phyloP scores from a whole-genome alignment of 1,140 invertebrate genomes.

The Ephestia elutella region DNA sequence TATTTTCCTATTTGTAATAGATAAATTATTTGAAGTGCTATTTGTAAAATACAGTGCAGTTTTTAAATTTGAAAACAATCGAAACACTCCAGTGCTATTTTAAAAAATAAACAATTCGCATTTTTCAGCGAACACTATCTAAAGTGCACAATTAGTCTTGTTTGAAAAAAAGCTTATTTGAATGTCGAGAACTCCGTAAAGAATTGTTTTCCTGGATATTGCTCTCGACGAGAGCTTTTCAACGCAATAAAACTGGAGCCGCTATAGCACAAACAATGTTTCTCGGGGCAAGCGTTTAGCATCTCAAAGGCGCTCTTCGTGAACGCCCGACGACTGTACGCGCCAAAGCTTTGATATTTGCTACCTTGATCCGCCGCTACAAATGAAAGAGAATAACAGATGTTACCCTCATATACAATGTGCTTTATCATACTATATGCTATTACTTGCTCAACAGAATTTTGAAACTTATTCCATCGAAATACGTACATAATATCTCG shows the following conservation, averaged over 20 bases:
- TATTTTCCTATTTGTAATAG: background rate
- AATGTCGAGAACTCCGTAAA: constrained; percentile 18
- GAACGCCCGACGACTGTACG: background rate
- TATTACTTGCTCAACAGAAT: too few relatives aligned
- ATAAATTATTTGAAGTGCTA: too few relatives aligned
- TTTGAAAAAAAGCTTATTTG: constrained; percentile 10
- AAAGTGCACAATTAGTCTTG: background rate
- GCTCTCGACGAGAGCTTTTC: constrained; percentile 24
- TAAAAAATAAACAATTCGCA: background rate
- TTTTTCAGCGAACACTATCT: too few relatives aligned
- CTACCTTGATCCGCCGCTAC: background rate
- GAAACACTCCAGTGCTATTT: too few relatives aligned
- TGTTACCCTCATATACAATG: background rate
- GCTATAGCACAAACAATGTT: constrained; percentile 27
- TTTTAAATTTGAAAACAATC: too few relatives aligned
- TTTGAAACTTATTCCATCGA: too few relatives aligned
- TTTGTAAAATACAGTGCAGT: too few relatives aligned
- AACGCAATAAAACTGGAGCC: constrained; percentile 32
- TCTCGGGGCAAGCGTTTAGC: constrained; percentile 27
- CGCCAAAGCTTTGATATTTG: constrained; percentile 8
- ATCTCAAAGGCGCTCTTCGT: constrained; percentile 28
- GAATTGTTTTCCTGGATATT: constrained; percentile 32
- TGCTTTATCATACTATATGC: too few relatives aligned
- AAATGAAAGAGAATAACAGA: background rate
- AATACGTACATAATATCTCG: too few relatives aligned